phyloP scores from a whole-genome alignment of 2,888 invertebrate genomes.

The Onchidella celtica region DNA sequence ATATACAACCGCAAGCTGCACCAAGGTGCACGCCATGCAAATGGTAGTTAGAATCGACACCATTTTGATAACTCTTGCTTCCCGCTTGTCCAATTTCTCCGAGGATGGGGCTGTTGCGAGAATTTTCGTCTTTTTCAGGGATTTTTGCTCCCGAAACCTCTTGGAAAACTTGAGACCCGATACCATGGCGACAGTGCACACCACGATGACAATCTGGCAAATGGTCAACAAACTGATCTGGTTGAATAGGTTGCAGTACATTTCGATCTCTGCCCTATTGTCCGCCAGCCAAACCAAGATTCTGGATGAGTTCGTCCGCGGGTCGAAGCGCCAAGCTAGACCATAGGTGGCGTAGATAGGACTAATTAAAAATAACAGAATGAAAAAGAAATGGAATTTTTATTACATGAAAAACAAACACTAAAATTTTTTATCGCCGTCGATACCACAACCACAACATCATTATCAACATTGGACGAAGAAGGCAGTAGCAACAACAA shows the following conservation, averaged over 20 bases:
- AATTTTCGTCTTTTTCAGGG: neutral
- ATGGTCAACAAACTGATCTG: neutral
- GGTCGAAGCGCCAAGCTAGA: neutral
- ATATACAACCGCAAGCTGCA: neutral
- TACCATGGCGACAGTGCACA: neutral
- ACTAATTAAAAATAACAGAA: no score
- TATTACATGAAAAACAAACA: no score
- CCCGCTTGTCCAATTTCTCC: neutral
- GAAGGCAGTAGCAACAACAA: no score
- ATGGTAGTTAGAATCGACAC: neutral
- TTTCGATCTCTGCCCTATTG: neutral
- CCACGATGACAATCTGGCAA: neutral
- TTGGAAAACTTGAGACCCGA: neutral
- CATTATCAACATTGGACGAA: no score
- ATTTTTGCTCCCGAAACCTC: neutral
- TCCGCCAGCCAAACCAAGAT: neutral
- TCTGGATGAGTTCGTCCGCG: neutral
- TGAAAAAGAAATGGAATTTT: no score
- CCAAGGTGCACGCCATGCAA: neutral
- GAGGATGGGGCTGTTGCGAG: neutral
- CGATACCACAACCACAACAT: no score
- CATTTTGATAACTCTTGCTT: neutral
- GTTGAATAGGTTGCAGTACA: neutral
- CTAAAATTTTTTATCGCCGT: no score
- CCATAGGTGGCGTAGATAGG: neutral